phyloP scores from a whole-genome alignment of 2,888 invertebrate species.

The Eumerus sabulonum region DNA sequence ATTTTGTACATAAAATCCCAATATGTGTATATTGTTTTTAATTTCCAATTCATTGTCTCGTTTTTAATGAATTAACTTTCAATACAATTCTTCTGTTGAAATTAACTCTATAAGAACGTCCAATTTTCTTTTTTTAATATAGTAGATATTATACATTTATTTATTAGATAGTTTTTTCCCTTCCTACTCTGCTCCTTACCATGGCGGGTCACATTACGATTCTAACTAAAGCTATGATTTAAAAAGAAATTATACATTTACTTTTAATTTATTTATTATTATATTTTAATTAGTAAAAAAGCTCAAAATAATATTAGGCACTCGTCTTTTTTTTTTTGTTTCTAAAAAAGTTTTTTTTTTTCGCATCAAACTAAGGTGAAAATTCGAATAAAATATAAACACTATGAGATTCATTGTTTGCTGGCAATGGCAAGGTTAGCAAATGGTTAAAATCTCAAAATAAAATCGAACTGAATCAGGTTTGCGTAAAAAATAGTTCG shows the following conservation, averaged over 20 bases:
- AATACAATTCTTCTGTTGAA: slow-evolving; percentile 50
- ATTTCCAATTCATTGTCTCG: not conserved
- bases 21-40: slow-evolving; percentile 33
- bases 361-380: slow-evolving; percentile 17
- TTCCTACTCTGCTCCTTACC: slow-evolving; percentile 10
- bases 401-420: slow-evolving; percentile 30
- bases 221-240: not conserved
- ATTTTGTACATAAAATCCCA: slow-evolving; percentile 58
- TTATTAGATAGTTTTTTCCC: slow-evolving; percentile 29
- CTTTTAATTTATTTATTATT: not conserved
- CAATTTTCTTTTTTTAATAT: not conserved
- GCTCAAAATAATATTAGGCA: slow-evolving; percentile 61
- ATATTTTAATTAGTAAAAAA: slow-evolving; percentile 21
- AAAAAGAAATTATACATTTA: slow-evolving; percentile 16
- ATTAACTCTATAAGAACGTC: slow-evolving; percentile 32
- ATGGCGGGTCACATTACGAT: slow-evolving; percentile 35
- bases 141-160: slow-evolving; percentile 34
- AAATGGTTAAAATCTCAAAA: slow-evolving; percentile 19
- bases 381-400: slow-evolving; percentile 17
- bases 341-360: slow-evolving; percentile 3
- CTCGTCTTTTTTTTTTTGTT: slow-evolving; percentile 45
- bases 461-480: too few species aligned
- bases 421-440: slow-evolving; percentile 54
- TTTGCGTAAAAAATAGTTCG: too few species aligned
- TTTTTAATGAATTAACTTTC: slow-evolving; percentile 39